Evolutionary conservation across 2,797 vertebrate species (phyloP).

Genomic region (Melanotaenia maccullochi): DNA sequence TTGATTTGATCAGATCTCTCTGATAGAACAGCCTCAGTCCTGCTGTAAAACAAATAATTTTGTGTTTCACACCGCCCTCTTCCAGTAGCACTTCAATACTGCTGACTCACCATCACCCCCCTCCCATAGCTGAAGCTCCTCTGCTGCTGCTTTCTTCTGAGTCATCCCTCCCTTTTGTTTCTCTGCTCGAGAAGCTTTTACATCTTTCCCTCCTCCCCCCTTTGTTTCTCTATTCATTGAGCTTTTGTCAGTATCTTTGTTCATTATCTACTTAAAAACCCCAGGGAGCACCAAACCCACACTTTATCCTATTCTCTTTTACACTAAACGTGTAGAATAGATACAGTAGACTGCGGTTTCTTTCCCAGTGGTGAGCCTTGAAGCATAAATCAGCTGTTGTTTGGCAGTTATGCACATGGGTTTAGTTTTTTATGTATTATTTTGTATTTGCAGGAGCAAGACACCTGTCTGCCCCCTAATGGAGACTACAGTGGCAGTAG

Average conservation of each 20-base stretch:
- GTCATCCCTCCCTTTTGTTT: constrained; percentile 57
- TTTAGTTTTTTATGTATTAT: constrained; percentile 16
- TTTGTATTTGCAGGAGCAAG: constrained; percentile 81
- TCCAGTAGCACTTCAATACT: constrained; percentile 54
- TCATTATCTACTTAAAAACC: constrained; percentile 48
- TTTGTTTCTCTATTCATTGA: constrained; percentile 37
- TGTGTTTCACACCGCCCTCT: constrained; percentile 50
- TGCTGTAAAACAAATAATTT: constrained; percentile 43
- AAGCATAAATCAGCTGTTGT: constrained; percentile 28
- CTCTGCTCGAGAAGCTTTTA: constrained; percentile 30
- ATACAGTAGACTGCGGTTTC: constrained; percentile 42
- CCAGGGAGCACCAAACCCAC: constrained; percentile 10
- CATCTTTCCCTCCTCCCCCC: constrained; percentile 14
- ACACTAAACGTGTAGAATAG: constrained; percentile 34
- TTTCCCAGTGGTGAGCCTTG: constrained; percentile 22
- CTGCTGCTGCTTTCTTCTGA: constrained; percentile 48
- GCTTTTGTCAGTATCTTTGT: constrained; percentile 49
- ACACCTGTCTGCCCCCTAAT: constrained; percentile 94
- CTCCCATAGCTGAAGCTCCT: constrained; percentile 20
- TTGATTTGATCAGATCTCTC: constrained; percentile 37
- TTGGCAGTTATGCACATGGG: neutral
- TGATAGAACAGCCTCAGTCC: constrained; percentile 30
- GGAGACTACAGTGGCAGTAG: constrained; percentile 94
- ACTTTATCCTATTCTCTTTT: constrained; percentile 18
- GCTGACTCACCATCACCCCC: constrained; percentile 68